phyloP scores from a whole-genome alignment of 1,140 invertebrate genomes.

The Drusus annulatus region DNA sequence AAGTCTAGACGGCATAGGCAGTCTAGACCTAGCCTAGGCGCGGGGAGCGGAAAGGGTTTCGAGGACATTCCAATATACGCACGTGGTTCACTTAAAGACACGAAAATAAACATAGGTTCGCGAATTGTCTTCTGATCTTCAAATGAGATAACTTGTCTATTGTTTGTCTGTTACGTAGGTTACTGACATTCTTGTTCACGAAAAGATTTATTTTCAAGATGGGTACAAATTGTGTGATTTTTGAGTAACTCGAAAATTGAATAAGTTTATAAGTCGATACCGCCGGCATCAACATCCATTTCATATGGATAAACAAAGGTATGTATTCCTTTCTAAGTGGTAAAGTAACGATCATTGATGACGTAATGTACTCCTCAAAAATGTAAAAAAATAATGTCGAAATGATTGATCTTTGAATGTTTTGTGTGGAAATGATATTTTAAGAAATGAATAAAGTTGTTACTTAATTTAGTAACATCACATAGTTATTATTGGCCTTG shows the following conservation, averaged over 20 bases:
- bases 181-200: no score
- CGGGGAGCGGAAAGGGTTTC: not conserved
- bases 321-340: no score
- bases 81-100: conserved; percentile 32
- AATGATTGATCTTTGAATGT: not conserved
- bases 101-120: conserved; percentile 40
- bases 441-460: conserved; percentile 38
- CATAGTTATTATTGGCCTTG: conserved; percentile 57
- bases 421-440: conserved; percentile 19
- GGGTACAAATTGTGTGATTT: no score
- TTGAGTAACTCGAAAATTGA: no score
- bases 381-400: not conserved
- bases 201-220: no score
- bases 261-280: no score
- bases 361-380: not conserved
- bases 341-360: no score
- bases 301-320: no score
- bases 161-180: conserved; percentile 53
- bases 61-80: conserved; percentile 33
- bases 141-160: conserved; percentile 42
- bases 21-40: no score
- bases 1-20: no score
- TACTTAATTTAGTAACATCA: conserved; percentile 49
- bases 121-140: conserved; percentile 29
- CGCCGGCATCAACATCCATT: no score